phyloP scores from a whole-genome alignment of 2,113 vertebrate species.

The Salvelinus fontinalis region DNA sequence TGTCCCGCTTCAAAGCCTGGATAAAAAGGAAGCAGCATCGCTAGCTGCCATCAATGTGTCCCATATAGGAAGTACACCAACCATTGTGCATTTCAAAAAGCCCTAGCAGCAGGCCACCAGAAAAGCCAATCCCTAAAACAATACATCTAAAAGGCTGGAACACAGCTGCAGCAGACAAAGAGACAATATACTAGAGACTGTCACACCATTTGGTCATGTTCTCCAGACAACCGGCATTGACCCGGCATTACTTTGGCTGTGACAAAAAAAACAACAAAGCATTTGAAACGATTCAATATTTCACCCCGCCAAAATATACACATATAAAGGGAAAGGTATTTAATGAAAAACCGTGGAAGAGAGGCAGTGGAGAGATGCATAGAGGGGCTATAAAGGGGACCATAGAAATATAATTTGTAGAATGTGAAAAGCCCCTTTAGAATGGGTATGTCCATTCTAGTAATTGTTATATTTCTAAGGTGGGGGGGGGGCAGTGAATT shows the following conservation, averaged over 20 bases:
- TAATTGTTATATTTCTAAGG: not conserved
- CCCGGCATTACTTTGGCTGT: not conserved
- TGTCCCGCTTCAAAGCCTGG: conserved; percentile 57
- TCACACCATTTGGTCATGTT: conserved; percentile 23
- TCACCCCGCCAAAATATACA: conserved; percentile 29
- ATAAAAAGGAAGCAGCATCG: conserved; percentile 12
- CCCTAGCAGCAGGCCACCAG: conserved; percentile 28
- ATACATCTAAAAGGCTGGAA: conserved; percentile 56
- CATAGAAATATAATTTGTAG: no score
- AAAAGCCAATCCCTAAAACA: conserved; percentile 54
- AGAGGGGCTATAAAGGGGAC: not conserved
- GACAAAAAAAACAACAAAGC: not conserved
- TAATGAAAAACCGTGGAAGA: conserved; percentile 43
- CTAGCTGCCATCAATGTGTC: conserved; percentile 27
- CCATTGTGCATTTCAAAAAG: conserved; percentile 59
- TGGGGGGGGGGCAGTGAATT: not conserved
- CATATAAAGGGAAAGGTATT: conserved; percentile 8
- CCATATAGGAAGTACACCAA: conserved; percentile 56
- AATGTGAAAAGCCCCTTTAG: no score
- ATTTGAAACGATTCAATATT: conserved; percentile 28
- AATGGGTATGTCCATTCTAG: not conserved
- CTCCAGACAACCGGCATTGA: conserved; percentile 45
- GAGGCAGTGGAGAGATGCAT: not conserved
- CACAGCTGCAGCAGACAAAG: not conserved
- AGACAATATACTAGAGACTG: not conserved